Evolutionary conservation across 2,888 invertebrate species (phyloP).

Genomic region (Leptinotarsa peninsularis): DNA sequence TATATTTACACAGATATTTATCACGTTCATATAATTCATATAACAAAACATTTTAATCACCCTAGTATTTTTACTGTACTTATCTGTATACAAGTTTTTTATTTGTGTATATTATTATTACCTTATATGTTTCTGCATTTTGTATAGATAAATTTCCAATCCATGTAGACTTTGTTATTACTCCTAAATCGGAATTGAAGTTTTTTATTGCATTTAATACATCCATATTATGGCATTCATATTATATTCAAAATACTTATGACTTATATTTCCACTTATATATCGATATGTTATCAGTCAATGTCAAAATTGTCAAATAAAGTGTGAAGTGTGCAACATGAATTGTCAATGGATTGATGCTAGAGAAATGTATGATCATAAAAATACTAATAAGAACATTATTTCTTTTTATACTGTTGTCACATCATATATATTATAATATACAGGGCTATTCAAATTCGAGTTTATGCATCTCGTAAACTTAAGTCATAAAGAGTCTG

Average conservation of each 20-base stretch:
- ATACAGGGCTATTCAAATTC: too few relatives aligned
- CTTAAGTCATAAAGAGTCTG: too few relatives aligned
- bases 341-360: too few relatives aligned
- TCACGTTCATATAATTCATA: constrained; percentile 33
- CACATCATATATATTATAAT: too few relatives aligned
- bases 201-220: constrained; percentile 62
- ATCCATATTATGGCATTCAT: constrained; percentile 60
- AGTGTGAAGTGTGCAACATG: too few relatives aligned
- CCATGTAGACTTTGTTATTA: constrained; percentile 58
- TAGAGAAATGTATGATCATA: too few relatives aligned
- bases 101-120: constrained; percentile 39
- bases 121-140: constrained; percentile 57
- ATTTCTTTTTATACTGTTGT: too few relatives aligned
- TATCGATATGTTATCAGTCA: background rate
- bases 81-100: background rate
- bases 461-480: too few relatives aligned
- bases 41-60: constrained; percentile 7
- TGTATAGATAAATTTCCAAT: constrained; percentile 51
- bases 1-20: constrained; percentile 8
- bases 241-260: background rate
- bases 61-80: background rate
- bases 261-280: background rate
- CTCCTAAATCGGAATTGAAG: constrained; percentile 59
- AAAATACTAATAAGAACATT: too few relatives aligned
- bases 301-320: background rate